Percentiles rank a stretch among this genome's conserved stretches.
Conservation (phyloP, 2,797 vertebrate genomes). For the Lepus townsendii region DNA sequence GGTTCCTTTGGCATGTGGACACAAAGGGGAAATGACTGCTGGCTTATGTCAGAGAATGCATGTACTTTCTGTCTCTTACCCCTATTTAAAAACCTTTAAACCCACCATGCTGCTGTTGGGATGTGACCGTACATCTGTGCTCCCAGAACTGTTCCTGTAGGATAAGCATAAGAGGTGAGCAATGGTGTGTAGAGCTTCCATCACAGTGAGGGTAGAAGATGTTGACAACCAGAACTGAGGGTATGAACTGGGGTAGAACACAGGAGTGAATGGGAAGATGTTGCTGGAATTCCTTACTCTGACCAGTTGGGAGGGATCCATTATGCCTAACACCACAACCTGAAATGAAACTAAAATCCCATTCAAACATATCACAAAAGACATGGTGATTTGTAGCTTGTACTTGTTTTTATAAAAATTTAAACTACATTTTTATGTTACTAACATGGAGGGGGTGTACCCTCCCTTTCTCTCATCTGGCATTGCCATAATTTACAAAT, state of each 20-base stretch:
- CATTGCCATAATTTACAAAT: conserved; percentile 23
- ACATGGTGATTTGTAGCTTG: conserved; percentile 49
- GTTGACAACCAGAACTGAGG: not conserved
- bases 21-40: conserved; percentile 10
- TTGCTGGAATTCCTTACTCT: not conserved
- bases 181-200: not conserved
- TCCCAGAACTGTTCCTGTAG: not conserved
- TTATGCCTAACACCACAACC: not conserved
- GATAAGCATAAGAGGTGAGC: not conserved
- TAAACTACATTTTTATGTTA: conserved; percentile 10
- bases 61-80: not conserved
- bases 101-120: not conserved
- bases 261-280: not conserved
- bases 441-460: not conserved
- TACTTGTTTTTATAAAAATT: not conserved
- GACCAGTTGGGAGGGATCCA: not conserved
- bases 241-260: conserved; percentile 13
- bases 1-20: conserved; percentile 38
- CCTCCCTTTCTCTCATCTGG: not conserved
- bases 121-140: not conserved
- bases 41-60: not conserved
- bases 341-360: conserved; percentile 45
- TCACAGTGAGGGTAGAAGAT: not conserved
- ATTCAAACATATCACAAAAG: not conserved
- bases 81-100: not conserved